Evolutionary conservation across 2,888 invertebrate genomes (phyloP), one percentile per base, ranked within the genome.

Genomic region (Drosophila paramelanica): DNA sequence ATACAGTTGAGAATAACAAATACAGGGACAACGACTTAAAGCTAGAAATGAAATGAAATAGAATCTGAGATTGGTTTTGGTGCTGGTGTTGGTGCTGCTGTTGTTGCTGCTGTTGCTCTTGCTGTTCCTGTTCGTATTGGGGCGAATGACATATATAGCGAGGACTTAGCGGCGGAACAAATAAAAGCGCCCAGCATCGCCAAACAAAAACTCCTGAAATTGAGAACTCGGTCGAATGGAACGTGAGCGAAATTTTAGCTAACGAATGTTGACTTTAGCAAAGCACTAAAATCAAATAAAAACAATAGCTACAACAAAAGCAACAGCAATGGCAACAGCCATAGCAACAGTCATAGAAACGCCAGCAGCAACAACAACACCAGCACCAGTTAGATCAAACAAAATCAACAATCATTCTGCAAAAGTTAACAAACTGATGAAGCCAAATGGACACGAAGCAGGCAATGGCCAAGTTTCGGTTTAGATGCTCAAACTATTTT

Each of bases 191-290:
- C 43, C 43, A 58, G 43, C 56, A 50, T 45, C 74, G 5, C 11
- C 36, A 36, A 13, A 13, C 36, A 25, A 65, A 65, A 69, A 73
- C 57, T 78, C 87, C 76, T 81, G 81, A 84, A 82, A 84, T 79
- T 64, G 76, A 87, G 85, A 87, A 60, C 60, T 75, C 68, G 73
- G 58, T 79, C 66, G 77, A 77, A 79, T 73, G 64, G 73, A 81
- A 83, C 86, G 82, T 83, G 85, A 83, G 88, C 66, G 73, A 83
- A 83, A 79, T 85, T 88, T 88, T 65, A 70, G 79, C 82, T 83
- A 88, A 83, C 88, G 85, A 83, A 83, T 83, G 88, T 85, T 88
- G 88, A 83, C 88, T 85, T 81, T 85, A 56, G 66, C 77, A 74
- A 62, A 81, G 82, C 77, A 85, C 88, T 81, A 79, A 83, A 88